Conservation (phyloP, 2,113 vertebrate species). For the Anser cygnoides region DNA sequence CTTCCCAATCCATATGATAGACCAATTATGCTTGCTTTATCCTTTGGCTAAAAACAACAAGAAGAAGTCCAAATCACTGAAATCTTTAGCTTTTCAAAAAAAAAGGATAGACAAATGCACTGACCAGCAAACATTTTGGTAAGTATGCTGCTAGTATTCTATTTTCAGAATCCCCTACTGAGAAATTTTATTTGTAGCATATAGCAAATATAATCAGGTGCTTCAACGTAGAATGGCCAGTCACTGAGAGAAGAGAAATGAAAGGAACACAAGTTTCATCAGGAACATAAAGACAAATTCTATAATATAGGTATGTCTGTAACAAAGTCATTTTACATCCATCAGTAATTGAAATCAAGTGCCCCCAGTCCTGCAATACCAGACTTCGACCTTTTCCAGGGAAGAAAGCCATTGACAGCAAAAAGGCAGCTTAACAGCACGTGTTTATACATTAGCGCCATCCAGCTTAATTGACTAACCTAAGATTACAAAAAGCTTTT, state of each 20-base stretch:
- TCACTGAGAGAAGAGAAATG: not conserved
- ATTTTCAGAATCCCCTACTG: not conserved
- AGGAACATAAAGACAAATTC: not conserved
- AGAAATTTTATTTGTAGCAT: not conserved
- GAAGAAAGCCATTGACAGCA: slow-evolving; percentile 28
- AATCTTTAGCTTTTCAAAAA: not conserved
- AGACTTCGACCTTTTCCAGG: not conserved
- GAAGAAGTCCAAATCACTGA: not conserved
- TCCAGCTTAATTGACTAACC: not conserved
- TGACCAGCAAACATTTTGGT: not conserved
- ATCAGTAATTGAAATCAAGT: slow-evolving; percentile 45
- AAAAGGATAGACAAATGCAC: not conserved
- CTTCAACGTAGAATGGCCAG: not conserved
- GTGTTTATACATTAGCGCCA: not conserved
- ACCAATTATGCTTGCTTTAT: not conserved
- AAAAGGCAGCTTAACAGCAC: not conserved
- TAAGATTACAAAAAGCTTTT: slow-evolving; percentile 27
- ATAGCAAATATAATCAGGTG: not conserved
- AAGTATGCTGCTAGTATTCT: not conserved
- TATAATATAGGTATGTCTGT: not conserved
- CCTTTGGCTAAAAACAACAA: not conserved
- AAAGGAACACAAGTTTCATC: not conserved
- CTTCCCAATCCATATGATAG: not conserved
- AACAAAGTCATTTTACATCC: not conserved
- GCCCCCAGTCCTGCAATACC: not conserved